A percentile compares a stretch with the other conserved stretches of the same genome.
Conservation (phyloP, 2,888 invertebrate species). For the Lottia gigantea region DNA sequence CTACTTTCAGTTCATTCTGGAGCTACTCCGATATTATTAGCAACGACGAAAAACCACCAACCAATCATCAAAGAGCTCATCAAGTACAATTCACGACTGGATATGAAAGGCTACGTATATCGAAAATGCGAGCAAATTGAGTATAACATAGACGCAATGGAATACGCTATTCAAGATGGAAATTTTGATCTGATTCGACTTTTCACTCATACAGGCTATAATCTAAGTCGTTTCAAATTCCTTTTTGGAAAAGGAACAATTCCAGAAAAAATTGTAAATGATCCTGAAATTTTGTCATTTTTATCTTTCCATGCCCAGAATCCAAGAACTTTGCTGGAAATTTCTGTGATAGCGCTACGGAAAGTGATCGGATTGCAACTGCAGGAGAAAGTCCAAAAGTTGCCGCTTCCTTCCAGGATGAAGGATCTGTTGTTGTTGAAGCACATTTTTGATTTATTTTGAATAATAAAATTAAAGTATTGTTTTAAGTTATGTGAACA, state of each 20-base stretch:
- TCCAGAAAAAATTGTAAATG: conserved; percentile 30
- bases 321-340: conserved; percentile 36
- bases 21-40: conserved; percentile 46
- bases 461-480: not conserved
- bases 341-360: conserved; percentile 36
- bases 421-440: conserved; percentile 38
- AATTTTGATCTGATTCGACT: conserved; percentile 42
- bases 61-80: conserved; percentile 38
- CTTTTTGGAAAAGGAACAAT: conserved; percentile 28
- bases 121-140: conserved; percentile 36
- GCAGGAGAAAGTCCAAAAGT: conserved; percentile 26
- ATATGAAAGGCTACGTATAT: conserved; percentile 39
- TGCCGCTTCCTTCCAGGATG: conserved; percentile 47
- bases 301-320: conserved; percentile 28
- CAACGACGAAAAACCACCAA: conserved; percentile 45
- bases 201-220: conserved; percentile 46
- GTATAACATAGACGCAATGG: conserved; percentile 45
- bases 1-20: conserved; percentile 46
- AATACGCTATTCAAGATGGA: conserved; percentile 47
- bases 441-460: conserved; percentile 26
- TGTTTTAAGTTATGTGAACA: too few species aligned
- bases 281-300: conserved; percentile 38
- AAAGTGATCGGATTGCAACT: conserved; percentile 31
- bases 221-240: conserved; percentile 32
- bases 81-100: conserved; percentile 40